phyloP scores from a whole-genome alignment of 2,888 invertebrate genomes.

The Autographa gamma region DNA sequence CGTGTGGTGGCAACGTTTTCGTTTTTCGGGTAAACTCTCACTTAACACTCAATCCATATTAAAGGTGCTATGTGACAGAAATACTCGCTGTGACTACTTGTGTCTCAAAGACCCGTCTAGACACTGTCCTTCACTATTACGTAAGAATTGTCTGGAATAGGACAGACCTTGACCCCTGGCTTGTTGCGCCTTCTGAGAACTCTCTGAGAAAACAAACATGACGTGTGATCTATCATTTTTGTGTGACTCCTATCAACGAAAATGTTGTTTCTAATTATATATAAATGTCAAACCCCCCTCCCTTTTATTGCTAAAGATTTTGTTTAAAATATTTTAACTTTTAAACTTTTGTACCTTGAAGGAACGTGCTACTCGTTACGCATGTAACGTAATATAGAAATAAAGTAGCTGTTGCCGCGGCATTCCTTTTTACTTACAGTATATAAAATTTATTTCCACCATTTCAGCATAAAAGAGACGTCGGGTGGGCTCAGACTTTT shows the following conservation, averaged over 20 bases:
- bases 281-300: too few relatives aligned
- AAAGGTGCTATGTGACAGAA: background rate
- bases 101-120: background rate
- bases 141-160: background rate
- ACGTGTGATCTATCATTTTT: background rate
- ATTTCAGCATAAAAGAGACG: background rate
- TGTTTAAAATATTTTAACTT: background rate
- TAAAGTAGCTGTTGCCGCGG: background rate
- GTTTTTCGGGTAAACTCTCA: background rate
- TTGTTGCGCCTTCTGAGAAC: slow-evolving; percentile 5
- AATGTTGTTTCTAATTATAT: too few relatives aligned
- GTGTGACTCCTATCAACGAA: background rate
- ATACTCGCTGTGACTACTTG: background rate
- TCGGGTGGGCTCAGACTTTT: background rate
- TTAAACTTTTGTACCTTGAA: background rate
- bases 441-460: background rate
- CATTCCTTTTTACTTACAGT: too few relatives aligned
- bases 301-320: background rate
- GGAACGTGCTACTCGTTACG: too few relatives aligned
- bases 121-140: background rate
- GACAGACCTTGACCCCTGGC: background rate
- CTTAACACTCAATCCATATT: background rate
- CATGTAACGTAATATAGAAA: background rate
- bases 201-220: background rate
- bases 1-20: background rate